These are phyloP conservation scores for Ceraclea dissimilis DNA, from an alignment of 2,888 invertebrate species.

Conservation along the genomic window DNA sequence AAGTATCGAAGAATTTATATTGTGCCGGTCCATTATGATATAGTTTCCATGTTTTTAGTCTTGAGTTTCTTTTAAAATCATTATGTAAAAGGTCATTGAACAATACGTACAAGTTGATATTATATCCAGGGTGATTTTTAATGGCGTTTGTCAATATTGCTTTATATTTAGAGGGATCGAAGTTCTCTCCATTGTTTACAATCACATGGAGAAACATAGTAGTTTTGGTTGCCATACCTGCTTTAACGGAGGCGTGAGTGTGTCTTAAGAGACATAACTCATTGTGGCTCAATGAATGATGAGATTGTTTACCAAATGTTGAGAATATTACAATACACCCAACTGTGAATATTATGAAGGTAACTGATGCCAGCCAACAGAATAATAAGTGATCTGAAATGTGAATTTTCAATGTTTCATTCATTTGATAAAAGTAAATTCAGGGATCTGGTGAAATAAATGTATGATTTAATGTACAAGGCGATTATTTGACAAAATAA, in stretches of 20 bases:
- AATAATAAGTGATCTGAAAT: constrained; percentile 32
- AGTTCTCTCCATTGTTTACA: constrained; percentile 33
- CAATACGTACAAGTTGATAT: constrained; percentile 30
- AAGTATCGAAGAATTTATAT: constrained; percentile 25
- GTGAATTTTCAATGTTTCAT: too few relatives aligned
- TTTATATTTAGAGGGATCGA: constrained; percentile 29
- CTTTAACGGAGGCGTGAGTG: constrained; percentile 1
- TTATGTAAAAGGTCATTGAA: constrained; percentile 25
- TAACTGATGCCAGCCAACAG: constrained; percentile 31
- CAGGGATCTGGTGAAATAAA: too few relatives aligned
- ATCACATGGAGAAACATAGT: constrained; percentile 27
- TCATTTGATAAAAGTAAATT: too few relatives aligned
- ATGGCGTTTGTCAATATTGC: constrained; percentile 31
- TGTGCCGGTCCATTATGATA: constrained; percentile 17
- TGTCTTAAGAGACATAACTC: constrained; percentile 27
- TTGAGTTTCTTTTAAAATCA: constrained; percentile 17
- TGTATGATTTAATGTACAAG: too few relatives aligned
- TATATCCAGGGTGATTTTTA: constrained; percentile 31
- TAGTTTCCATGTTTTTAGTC: constrained; percentile 24
- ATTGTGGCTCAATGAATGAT: constrained; percentile 25
- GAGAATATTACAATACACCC: constrained; percentile 30
- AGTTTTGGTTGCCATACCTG: constrained; percentile 18
- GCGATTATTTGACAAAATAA: too few relatives aligned
- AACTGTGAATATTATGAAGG: constrained; percentile 28
- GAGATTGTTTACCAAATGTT: constrained; percentile 17